These are phyloP conservation scores for Penaeus monodon DNA, from an alignment of 2,888 invertebrate genomes.

Conservation along the genomic window DNA sequence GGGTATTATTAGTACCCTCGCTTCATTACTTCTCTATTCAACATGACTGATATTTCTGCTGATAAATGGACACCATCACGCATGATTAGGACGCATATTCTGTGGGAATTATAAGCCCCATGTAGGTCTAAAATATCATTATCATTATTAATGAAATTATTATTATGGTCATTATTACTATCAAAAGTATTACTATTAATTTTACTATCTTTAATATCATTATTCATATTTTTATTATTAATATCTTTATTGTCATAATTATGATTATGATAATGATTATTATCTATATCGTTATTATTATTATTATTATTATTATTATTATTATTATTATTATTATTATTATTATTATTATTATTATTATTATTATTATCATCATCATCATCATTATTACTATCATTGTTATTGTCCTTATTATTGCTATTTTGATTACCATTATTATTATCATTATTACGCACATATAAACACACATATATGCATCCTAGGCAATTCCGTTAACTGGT, in stretches of 20 bases:
- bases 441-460: background rate
- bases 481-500: no score
- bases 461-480: background rate
- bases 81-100: no score
- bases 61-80: no score
- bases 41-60: no score
- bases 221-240: background rate
- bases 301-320: background rate
- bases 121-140: no score
- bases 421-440: constrained; percentile 4
- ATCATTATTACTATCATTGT: background rate
- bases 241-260: background rate
- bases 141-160: no score
- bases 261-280: background rate
- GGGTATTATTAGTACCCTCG: no score
- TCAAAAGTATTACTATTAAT: no score
- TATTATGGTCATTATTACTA: no score
- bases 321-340: constrained; percentile 13
- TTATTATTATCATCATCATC: background rate
- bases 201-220: background rate
- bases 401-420: background rate
- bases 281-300: background rate
- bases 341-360: background rate
- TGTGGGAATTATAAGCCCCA: no score
- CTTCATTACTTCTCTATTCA: no score